Evolutionary conservation across 2,797 vertebrate genomes (phyloP).

Genomic region (Sebastolobus alascanus): DNA sequence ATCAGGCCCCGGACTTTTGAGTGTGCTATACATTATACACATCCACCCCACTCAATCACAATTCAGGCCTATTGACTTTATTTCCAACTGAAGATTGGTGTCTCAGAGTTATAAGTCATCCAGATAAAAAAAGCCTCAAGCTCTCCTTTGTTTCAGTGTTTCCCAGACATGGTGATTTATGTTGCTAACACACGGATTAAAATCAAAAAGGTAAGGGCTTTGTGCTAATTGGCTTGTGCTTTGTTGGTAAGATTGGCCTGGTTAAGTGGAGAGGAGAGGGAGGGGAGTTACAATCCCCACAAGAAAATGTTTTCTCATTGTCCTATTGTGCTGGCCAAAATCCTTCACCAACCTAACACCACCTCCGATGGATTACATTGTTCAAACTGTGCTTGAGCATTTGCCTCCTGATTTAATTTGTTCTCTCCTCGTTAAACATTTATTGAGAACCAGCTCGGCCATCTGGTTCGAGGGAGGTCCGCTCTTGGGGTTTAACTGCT

Average conservation of each 20-base stretch:
- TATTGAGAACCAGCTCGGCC: slow-evolving; percentile 67
- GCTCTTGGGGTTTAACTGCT: slow-evolving; percentile 57
- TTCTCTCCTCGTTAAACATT: slow-evolving; percentile 74
- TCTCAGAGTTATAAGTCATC: slow-evolving; percentile 53
- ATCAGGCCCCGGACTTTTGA: slow-evolving; percentile 25
- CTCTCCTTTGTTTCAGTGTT: slow-evolving; percentile 51
- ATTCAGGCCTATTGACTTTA: slow-evolving; percentile 59
- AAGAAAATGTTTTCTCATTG: slow-evolving; percentile 64
- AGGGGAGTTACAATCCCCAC: slow-evolving; percentile 57
- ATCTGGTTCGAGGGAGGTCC: slow-evolving; percentile 77
- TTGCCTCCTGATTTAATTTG: slow-evolving; percentile 81
- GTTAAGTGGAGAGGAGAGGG: slow-evolving; percentile 38
- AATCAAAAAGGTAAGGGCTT: slow-evolving; percentile 70
- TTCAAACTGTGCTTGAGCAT: slow-evolving; percentile 76
- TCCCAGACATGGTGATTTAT: slow-evolving; percentile 71
- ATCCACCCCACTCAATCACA: slow-evolving; percentile 58
- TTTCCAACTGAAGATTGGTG: slow-evolving; percentile 44
- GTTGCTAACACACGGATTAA: slow-evolving; percentile 63
- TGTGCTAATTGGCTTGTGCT: slow-evolving; percentile 75
- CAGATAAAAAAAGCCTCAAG: slow-evolving; percentile 41
- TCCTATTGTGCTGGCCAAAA: slow-evolving; percentile 55
- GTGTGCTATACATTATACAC: slow-evolving; percentile 10
- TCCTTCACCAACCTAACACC: slow-evolving; percentile 58
- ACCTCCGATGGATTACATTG: slow-evolving; percentile 74
- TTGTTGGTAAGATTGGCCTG: slow-evolving; percentile 59